phyloP scores from a whole-genome alignment of 2,888 invertebrate species.

The Eueremaeus valkanovi region DNA sequence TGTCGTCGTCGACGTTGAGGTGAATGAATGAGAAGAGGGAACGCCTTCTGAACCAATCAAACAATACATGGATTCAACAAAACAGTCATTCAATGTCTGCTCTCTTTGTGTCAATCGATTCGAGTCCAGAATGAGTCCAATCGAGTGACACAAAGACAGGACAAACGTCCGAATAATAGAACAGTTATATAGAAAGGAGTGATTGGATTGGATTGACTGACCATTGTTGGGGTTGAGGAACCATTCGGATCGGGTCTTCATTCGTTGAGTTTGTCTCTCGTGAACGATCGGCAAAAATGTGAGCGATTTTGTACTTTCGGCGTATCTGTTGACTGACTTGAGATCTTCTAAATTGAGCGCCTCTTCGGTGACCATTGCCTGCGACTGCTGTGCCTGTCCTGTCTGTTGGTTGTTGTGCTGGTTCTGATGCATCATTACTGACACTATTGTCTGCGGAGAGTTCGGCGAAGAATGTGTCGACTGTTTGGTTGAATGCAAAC shows the following conservation, averaged over 20 bases:
- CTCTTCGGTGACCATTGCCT: slow-evolving; percentile 49
- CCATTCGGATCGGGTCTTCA: slow-evolving; percentile 97
- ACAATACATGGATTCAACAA: no score
- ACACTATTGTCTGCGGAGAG: slow-evolving; percentile 28
- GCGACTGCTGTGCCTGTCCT: slow-evolving; percentile 3
- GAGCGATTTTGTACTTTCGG: slow-evolving; percentile 84
- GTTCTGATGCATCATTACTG: slow-evolving; percentile 30
- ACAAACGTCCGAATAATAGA: not conserved
- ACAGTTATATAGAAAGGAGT: not conserved
- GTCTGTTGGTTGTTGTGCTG: slow-evolving; percentile 21
- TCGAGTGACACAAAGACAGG: no score
- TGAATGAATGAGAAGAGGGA: slow-evolving; percentile 32
- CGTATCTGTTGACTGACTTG: slow-evolving; percentile 75
- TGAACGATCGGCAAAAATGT: slow-evolving; percentile 89
- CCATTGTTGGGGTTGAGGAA: slow-evolving; percentile 60
- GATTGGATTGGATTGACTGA: slow-evolving; percentile 52
- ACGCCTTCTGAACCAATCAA: not conserved
- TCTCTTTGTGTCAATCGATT: no score
- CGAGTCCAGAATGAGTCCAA: no score
- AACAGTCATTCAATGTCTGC: no score
- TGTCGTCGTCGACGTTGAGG: slow-evolving; percentile 11
- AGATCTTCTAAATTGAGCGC: slow-evolving; percentile 49
- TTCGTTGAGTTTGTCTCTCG: slow-evolving; percentile 90
- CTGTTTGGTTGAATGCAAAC: not conserved
- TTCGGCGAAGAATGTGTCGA: slow-evolving; percentile 31